Base-by-base conservation (phyloP, 2,797 vertebrate species). In the Epinephelus coioides region DNA sequence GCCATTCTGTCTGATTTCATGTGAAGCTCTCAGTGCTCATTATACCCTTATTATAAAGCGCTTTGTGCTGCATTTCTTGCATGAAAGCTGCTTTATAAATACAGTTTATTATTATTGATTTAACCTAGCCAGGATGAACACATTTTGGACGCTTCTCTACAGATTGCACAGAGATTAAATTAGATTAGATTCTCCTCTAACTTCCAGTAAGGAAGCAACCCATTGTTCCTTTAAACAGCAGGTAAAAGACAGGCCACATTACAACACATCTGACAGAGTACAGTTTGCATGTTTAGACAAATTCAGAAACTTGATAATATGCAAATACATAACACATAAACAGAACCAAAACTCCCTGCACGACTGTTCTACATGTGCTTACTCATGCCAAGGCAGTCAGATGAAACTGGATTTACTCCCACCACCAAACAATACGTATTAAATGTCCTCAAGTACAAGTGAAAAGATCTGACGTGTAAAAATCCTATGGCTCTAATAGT, bases 381-480 rank as follows among this genome's bases (percentile, higher is more conserved):
- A 50, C 19, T 55, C 27, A 21, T 51, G 50, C 38, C 57, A 64
- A 19, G 17, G 21, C 13, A 56, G 21, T 27, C 19, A 57, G 64
- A 47, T 50, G 0, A 66, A 66, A 69, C 54, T 44, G n/a, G 3
- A 34, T 56, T 50, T 27, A 50, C 14, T 64, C 11, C 67, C 72
- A 55, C 49, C 50, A 78, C 68, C 47, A 21, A 4, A 50, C 17
- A 75, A 27, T 17, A 40, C 14, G 54, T 15, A 59, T 6, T 47
- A 73, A 64, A 72, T 25, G 76, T 76, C 80, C 78, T 85, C 61
- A 1, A 21, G 59, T 5, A 40, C 4, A 34, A 49, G 70, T 34
- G 44, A 1, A 27, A 61, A 78, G 56, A 78, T 83, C 70, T 57
- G 38, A 55, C 12, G 38, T 78, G 44, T 71, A 68, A 68, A 43